phyloP scores from a whole-genome alignment of 1,140 invertebrate species.

The Penaeus indicus region DNA sequence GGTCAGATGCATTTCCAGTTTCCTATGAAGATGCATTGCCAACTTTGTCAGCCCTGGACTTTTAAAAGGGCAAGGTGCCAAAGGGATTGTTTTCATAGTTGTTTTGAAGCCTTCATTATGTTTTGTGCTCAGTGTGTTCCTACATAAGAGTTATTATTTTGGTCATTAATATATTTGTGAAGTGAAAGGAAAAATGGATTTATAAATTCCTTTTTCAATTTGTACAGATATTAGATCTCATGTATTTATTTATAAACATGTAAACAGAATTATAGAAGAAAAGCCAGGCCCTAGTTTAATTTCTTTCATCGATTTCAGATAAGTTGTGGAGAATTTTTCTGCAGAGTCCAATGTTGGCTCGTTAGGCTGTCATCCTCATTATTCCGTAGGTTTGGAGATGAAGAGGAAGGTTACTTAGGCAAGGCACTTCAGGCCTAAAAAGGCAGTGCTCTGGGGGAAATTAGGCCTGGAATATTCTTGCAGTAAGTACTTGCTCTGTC shows the following conservation, averaged over 20 bases:
- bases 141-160: constrained; percentile 26
- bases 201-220: neutral
- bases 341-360: constrained; percentile 71
- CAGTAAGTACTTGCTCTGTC: constrained; percentile 67
- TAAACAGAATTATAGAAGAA: too few species aligned
- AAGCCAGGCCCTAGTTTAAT: neutral
- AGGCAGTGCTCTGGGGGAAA: constrained; percentile 72
- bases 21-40: constrained; percentile 71
- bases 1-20: constrained; percentile 68
- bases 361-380: constrained; percentile 73
- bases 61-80: constrained; percentile 65
- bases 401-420: constrained; percentile 67
- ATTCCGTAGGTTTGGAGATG: constrained; percentile 69
- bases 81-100: too few species aligned
- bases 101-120: too few species aligned
- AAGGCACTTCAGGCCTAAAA: constrained; percentile 69
- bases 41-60: constrained; percentile 71
- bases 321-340: constrained; percentile 64
- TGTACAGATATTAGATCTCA: neutral
- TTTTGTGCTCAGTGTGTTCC: constrained; percentile 25
- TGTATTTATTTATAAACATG: too few species aligned
- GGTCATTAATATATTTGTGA: constrained; percentile 10
- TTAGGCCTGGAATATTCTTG: constrained; percentile 73
- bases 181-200: neutral
- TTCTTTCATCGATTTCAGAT: constrained; percentile 27